Conservation (phyloP, 1,140 invertebrate genomes). For the Papilio dardanus region DNA sequence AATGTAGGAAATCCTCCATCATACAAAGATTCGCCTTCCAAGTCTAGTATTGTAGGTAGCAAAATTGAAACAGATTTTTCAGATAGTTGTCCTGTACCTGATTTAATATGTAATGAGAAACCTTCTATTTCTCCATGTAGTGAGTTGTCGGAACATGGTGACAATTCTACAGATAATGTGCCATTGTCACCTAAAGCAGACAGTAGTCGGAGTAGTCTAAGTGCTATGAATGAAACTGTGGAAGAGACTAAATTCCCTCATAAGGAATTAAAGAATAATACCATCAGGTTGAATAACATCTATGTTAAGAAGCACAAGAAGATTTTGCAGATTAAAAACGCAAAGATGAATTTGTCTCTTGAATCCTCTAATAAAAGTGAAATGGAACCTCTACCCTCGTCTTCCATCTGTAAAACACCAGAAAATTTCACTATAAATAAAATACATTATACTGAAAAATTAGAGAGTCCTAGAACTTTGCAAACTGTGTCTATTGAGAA, state of each 20-base stretch:
- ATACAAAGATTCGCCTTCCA: slow-evolving; percentile 58
- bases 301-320: slow-evolving; percentile 79
- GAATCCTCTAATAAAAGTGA: slow-evolving; percentile 44
- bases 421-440: slow-evolving; percentile 67
- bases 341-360: slow-evolving; percentile 50
- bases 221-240: slow-evolving; percentile 41
- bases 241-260: slow-evolving; percentile 46
- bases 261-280: slow-evolving; percentile 56
- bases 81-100: slow-evolving; percentile 74
- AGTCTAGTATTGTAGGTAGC: slow-evolving; percentile 56
- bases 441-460: slow-evolving; percentile 58
- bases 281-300: slow-evolving; percentile 72
- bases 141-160: slow-evolving; percentile 74
- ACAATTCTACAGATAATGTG: slow-evolving; percentile 66
- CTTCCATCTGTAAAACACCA: slow-evolving; percentile 55
- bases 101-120: slow-evolving; percentile 80
- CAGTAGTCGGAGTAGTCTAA: slow-evolving; percentile 41
- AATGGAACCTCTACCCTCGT: slow-evolving; percentile 56
- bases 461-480: slow-evolving; percentile 51
- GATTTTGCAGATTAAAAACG: slow-evolving; percentile 76
- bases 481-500: slow-evolving; percentile 79
- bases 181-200: slow-evolving; percentile 58
- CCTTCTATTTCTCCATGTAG: slow-evolving; percentile 79
- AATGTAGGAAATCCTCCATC: slow-evolving; percentile 69
- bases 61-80: slow-evolving; percentile 72